Conservation (phyloP, 1,140 invertebrate species). For the Helicoverpa zea region DNA sequence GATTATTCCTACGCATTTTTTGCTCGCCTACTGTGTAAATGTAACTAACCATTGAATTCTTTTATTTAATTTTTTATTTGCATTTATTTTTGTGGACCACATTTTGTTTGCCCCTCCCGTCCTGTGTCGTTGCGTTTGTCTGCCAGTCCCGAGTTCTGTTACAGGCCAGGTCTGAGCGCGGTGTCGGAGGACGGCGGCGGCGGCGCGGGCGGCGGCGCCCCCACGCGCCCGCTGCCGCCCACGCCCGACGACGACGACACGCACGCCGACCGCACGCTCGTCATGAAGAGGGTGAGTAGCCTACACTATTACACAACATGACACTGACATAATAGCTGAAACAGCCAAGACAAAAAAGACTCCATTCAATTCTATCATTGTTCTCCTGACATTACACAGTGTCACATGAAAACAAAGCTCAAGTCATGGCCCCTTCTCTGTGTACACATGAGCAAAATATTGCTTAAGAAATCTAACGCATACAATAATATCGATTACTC, state of each 20-base stretch:
- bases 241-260: slow-evolving; percentile 96
- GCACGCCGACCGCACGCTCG: slow-evolving; percentile 94
- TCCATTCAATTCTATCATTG: not conserved
- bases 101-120: slow-evolving; percentile 57
- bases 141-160: slow-evolving; percentile 94
- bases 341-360: too few species aligned
- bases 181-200: slow-evolving; percentile 83
- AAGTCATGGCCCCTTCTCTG: slow-evolving; percentile 6
- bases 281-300: slow-evolving; percentile 94
- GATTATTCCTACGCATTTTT: not conserved
- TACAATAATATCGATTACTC: slow-evolving; percentile 5
- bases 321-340: not conserved
- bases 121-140: slow-evolving; percentile 75
- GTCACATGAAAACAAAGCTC: not conserved
- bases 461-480: slow-evolving; percentile 8
- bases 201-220: slow-evolving; percentile 91
- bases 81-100: slow-evolving; percentile 58
- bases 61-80: slow-evolving; percentile 62
- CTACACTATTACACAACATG: not conserved
- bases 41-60: slow-evolving; percentile 44
- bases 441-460: slow-evolving; percentile 8
- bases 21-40: not conserved
- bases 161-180: slow-evolving; percentile 91
- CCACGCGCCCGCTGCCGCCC: slow-evolving; percentile 96
- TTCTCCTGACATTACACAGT: not conserved